phyloP scores from a whole-genome alignment of 2,888 invertebrate genomes.

The Coecobrya sp. region DNA sequence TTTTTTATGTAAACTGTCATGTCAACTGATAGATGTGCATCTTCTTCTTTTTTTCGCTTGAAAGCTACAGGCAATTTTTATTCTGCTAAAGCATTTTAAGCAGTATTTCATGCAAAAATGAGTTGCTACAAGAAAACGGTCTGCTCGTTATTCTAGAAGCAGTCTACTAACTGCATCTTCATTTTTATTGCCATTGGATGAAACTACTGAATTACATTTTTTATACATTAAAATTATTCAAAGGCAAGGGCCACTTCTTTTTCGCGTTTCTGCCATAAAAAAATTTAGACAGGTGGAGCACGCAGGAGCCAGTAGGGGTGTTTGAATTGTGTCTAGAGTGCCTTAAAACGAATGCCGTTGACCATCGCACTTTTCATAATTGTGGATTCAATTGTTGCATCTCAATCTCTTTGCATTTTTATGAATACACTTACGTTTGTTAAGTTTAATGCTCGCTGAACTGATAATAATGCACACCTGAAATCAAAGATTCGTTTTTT shows the following conservation, averaged over 20 bases:
- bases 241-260: slow-evolving; percentile 60
- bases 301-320: neutral
- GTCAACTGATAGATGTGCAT: slow-evolving; percentile 53
- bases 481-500: too few relatives aligned
- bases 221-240: neutral
- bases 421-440: too few relatives aligned
- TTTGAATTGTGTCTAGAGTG: neutral
- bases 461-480: too few relatives aligned
- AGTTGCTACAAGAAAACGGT: too few relatives aligned
- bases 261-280: slow-evolving; percentile 61
- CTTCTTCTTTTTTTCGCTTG: slow-evolving; percentile 39
- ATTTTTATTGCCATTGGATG: slow-evolving; percentile 17
- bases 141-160: neutral
- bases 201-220: neutral
- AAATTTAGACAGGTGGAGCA: slow-evolving; percentile 45
- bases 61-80: slow-evolving; percentile 67
- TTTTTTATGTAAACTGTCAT: slow-evolving; percentile 62
- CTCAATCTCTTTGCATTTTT: too few relatives aligned
- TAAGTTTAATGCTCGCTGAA: too few relatives aligned
- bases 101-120: too few relatives aligned
- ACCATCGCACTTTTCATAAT: neutral
- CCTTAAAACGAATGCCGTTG: neutral
- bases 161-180: neutral
- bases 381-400: neutral
- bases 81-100: neutral